phyloP scores from a whole-genome alignment of 2,113 vertebrate species.

The Orthonyx spaldingii region DNA sequence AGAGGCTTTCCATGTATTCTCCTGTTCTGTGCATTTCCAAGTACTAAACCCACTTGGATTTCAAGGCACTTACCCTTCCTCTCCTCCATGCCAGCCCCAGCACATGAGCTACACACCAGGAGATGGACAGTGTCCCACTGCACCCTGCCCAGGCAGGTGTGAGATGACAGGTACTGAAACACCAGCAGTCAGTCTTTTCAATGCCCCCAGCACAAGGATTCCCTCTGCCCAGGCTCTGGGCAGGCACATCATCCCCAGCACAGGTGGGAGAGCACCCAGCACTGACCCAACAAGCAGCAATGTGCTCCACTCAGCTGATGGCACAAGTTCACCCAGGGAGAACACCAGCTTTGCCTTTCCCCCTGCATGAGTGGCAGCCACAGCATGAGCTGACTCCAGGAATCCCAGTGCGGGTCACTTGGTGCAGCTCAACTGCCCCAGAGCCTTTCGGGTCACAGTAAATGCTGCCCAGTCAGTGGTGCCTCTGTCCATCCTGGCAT shows the following conservation, averaged over 20 bases:
- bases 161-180: not conserved
- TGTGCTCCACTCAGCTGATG: rapidly evolving
- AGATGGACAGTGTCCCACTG: not conserved
- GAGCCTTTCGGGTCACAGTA: not conserved
- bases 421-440: not conserved
- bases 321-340: not conserved
- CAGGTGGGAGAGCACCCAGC: not conserved
- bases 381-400: not conserved
- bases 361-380: not conserved
- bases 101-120: not conserved
- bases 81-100: not conserved
- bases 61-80: not conserved
- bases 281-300: not conserved
- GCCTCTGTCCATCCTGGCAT: rapidly evolving
- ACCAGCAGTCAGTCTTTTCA: not conserved
- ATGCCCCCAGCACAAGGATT: not conserved
- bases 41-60: not conserved
- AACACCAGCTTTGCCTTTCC: not conserved
- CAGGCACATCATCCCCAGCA: not conserved
- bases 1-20: not conserved
- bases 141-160: not conserved
- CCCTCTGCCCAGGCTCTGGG: not conserved
- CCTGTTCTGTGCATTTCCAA: not conserved
- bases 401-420: rapidly evolving
- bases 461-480: rapidly evolving